phyloP scores from a whole-genome alignment of 2,113 vertebrate species.

The Oxyura jamaicensis region DNA sequence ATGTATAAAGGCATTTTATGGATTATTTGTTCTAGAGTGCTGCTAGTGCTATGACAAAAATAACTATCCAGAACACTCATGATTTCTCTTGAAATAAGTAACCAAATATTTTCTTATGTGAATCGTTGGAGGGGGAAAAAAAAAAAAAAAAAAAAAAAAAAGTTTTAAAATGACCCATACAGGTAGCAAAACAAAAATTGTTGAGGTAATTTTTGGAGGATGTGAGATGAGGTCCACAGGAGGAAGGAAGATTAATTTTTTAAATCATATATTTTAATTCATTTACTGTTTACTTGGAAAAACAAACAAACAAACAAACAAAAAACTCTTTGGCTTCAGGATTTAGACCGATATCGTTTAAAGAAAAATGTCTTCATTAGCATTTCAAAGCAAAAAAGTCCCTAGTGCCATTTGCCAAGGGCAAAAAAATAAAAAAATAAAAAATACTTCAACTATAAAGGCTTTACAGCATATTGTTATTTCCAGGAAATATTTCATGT shows the following conservation, averaged over 20 bases:
- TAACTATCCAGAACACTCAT: neutral
- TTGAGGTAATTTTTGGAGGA: neutral
- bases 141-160: neutral
- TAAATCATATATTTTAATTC: neutral
- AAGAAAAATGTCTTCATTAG: neutral
- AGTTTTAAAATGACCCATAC: neutral
- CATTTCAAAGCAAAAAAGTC: neutral
- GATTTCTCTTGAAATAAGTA: neutral
- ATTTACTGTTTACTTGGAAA: neutral
- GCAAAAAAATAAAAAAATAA: neutral
- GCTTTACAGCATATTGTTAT: neutral
- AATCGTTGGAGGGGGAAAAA: neutral
- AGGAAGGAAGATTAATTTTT: neutral
- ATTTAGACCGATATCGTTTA: neutral
- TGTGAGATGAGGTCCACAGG: rapidly evolving
- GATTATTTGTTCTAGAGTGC: neutral
- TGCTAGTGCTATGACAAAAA: neutral
- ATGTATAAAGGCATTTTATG: neutral
- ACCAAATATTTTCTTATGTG: neutral
- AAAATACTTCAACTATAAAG: neutral
- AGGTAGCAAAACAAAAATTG: neutral
- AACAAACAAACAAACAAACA: neutral
- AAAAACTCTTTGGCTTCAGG: neutral
- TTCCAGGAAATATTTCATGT: neutral
- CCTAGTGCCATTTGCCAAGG: neutral